Conservation (phyloP, 2,797 vertebrate species). For the Enteromius afrohamiltoni region DNA sequence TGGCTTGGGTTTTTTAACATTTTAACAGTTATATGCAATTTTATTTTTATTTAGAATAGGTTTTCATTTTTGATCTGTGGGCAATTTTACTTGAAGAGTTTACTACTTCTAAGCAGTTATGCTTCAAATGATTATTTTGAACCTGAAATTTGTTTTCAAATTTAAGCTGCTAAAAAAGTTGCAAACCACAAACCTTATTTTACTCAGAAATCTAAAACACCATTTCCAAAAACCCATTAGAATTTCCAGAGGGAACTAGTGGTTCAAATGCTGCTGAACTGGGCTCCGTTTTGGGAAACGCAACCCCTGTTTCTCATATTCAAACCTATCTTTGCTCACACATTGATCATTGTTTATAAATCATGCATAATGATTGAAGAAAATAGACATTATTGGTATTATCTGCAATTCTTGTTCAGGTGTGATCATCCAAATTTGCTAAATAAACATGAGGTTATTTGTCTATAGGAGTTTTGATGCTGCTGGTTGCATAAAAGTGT, state of each 20-base stretch:
- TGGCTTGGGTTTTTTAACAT: not conserved
- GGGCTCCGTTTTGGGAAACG: not conserved
- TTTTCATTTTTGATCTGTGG: not conserved
- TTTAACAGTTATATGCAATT: slow-evolving; percentile 4
- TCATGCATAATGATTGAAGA: not conserved
- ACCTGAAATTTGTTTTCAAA: not conserved
- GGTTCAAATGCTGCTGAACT: not conserved
- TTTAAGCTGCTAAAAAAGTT: not conserved
- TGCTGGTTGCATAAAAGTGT: not conserved
- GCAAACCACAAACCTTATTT: not conserved
- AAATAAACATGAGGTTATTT: not conserved
- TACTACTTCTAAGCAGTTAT: not conserved
- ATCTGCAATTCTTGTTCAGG: not conserved
- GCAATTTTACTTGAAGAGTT: not conserved
- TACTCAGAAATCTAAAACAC: not conserved
- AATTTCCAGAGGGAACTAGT: not conserved
- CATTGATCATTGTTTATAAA: not conserved
- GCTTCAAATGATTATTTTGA: not conserved
- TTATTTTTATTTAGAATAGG: not conserved
- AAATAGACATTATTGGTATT: not conserved
- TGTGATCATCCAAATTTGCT: not conserved
- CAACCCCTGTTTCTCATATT: not conserved
- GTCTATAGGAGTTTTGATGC: not conserved
- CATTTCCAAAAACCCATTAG: not conserved
- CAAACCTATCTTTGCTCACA: not conserved